Evolutionary conservation across 1,140 invertebrate genomes (phyloP), one percentile per base, ranked within the genome.

Genomic region (Eriocheir sinensis): DNA sequence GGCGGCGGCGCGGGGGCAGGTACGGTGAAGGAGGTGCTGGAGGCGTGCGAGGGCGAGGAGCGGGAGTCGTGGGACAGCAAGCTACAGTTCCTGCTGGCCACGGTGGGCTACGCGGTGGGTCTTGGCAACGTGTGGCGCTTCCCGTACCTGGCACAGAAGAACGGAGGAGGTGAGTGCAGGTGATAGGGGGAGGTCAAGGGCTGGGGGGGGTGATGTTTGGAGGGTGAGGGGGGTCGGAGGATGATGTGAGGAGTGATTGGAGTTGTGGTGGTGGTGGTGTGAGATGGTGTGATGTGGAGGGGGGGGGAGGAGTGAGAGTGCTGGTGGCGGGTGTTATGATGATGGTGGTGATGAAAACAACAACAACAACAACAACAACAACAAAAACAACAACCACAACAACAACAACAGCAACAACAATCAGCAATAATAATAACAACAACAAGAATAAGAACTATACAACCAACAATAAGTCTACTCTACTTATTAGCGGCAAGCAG

Each of bases 61-160:
- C 97, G 98, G 53, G 98, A 99, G 97, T 98, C 98, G 90, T 99
- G 98, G 98, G 98, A 99, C 96, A 99, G 98, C 96, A 99, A 99
- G 96, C 97, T 99, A 34, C 99, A 99, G 44, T 99, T 99, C 96
- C 97, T 99, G 1, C 96, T 99, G 90, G 98, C 99, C 0, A 99
- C 98, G 12, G 98, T 99, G 27, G 99, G 99, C 0, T 99, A 99
- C 96, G 98, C 98, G 21, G 98, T 99, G 0, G 99, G 99, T 0
- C 97, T 99, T 8, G 99, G 99, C 30, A 99, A 99, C 96, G 98
- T 99, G 0, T 99, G 99, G 99, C 97, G 98, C 95, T 99, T 99
- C 97, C 98, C 98, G 0, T 99, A 99, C 97, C 97, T 99, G 95
- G 98, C 98, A 0, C 98, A 99, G 96, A 99, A 99, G 96, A 99